Evolutionary conservation across 1,140 invertebrate species (phyloP), one percentile per base, ranked within the genome.

Genomic region (Pentalonia nigronervosa): DNA sequence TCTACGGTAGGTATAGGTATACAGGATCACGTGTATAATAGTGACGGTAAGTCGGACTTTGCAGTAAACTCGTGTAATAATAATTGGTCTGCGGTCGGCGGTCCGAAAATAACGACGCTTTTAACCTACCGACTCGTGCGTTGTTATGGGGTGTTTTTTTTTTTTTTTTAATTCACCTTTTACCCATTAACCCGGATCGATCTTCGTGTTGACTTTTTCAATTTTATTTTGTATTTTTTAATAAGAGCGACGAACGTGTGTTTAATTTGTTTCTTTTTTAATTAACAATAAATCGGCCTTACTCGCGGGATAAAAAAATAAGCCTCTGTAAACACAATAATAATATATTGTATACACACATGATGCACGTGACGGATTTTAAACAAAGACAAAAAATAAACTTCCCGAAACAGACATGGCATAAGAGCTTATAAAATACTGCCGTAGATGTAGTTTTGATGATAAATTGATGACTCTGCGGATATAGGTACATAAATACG

Each of bases 221-320:
- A 25, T 87, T 47, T 87, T 87, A 47, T 47, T 25, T 84, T 84
- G 8, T 84, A 23, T 84, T 84, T 84, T 83, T 84, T 17, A 67
- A 17, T 67, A 67, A n/a, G 60, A 30, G 30, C 30, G 60, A 67
- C 30, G 60, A 67, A n/a, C 14, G 11, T 14, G 60, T n/a, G 30
- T 67, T 67, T n/a, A 67, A 67, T 67, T 76, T 76, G 60, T 76
- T 76, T 76, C 60, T 76, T 76, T 76, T 86, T 45, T 86, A 86
- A 86, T 86, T 86, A 86, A 86, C 83, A 45, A 86, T 86, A 86
- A 76, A 76, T n/a, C 60, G 60, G 60, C 60, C n/a, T 76, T n/a
- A 30, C n/a, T 76, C 60, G 6, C 11, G 14, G 60, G 30, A 76
- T n/a, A 76, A 76, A 76, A 47, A n/a, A 67, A n/a, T 67, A 67